Evolutionary conservation across 1,140 invertebrate species (phyloP), one percentile per base, ranked within the genome.

Genomic region (Formica exsecta): DNA sequence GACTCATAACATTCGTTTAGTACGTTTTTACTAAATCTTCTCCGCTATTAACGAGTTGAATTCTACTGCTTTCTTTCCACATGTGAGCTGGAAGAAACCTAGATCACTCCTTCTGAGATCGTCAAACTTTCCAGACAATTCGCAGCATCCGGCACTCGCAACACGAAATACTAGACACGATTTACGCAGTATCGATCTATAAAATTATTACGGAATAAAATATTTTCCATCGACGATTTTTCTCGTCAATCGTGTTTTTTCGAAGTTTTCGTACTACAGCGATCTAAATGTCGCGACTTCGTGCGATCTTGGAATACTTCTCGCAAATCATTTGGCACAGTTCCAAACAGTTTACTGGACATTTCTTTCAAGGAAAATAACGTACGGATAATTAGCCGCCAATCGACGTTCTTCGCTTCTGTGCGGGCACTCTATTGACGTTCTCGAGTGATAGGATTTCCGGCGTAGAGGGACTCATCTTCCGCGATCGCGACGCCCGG

Each of bases 371-470:
- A 75, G 54, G 25, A 32, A 64, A 83, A 74, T 70, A 36, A 70
- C 62, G 54, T 59, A 48, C 32, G 29, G 57, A 71, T n/a, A 61
- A 29, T 85, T 88, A 80, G 29, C 83, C 86, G 54, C 29, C 85
- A 22, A 90, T 77, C 1, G 89, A 44, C n/a, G 51, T 71, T 19
- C 80, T 70, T n/a, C 9, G 32, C 41, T 74, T 32, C 29, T 22
- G 48, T 29, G 41, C 61, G 36, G 71, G 79, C 19, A 64, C 66
- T 68, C 83, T 86, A 22, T 88, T 65, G 16, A 84, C 74, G 41
- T 92, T 89, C 9, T 80, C 76, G 13, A 87, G 68, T 11, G 86
- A 81, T 16, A 29, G 25, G 25, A 85, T 86, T 25, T 89, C 89
- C 38, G 13, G 16, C 16, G 87, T 61, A 83, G 87, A 86, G 51